Evolutionary conservation across 2,888 invertebrate species (phyloP), one percentile per base, ranked within the genome.

Genomic region (Dendrolimus houi): DNA sequence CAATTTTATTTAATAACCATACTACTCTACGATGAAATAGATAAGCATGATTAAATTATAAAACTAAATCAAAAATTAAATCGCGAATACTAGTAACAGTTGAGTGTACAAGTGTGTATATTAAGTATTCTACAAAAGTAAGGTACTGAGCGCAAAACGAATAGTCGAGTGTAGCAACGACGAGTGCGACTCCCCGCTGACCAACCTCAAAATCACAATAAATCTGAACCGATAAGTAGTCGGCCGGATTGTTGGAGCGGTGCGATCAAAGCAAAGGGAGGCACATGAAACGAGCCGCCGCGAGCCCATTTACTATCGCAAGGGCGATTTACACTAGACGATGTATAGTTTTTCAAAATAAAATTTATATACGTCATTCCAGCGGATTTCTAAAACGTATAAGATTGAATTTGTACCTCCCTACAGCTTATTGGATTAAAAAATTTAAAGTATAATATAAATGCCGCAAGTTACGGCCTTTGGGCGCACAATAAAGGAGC

Each of bases 141-240:
- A 68, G 69, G 69, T 68, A 73, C 71, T 69, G 68, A 64, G 65
- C 70, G 73, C 72, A 75, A 29, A 6, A 29, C 74, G 74, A 76
- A 75, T 75, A 75, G 67, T 67, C 69, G 72, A 73, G 77, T 69
- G 68, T 72, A 58, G 63, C 55, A 60, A 70, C 66, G 70, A 69
- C 70, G 62, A 62, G 65, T 68, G 77, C 78, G 79, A 79, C 79
- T 81, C 82, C 81, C 81, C 77, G 77, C 74, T 70, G 76, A 70
- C 75, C 80, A 83, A 85, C 81, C 81, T 85, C 85, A 83, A 77
- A 87, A 86, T 86, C 87, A 89, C 88, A 87, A 89, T 90, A 90
- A 90, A 90, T 90, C 89, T 85, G 87, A 85, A 78, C 84, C 88
- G 89, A 90, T 90, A 90, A 90, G 89, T 88, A 88, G 88, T 81